Percentiles rank a stretch among this genome's conserved stretches.
phyloP scores from a whole-genome alignment of 92 coral and sea anemone species.

The Siderastrea siderea region DNA sequence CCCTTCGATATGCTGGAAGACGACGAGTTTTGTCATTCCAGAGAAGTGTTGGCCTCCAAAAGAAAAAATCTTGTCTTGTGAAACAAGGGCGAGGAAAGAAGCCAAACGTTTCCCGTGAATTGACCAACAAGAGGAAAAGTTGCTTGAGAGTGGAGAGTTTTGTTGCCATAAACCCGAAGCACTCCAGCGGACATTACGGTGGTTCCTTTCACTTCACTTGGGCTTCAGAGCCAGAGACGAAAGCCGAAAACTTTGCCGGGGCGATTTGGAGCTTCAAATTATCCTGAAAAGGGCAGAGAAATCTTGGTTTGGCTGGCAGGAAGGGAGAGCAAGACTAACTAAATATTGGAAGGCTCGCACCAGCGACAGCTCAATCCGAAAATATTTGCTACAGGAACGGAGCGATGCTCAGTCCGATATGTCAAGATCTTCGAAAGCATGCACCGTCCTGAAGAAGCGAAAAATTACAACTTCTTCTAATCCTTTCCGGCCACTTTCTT shows the following conservation, averaged over 20 bases:
- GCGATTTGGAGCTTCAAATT: slow-evolving; percentile 29
- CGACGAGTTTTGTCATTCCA: too few species aligned
- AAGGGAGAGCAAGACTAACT: slow-evolving; percentile 47
- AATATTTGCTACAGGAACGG: slow-evolving; percentile 51
- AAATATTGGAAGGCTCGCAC: slow-evolving; percentile 25
- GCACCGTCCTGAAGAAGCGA: slow-evolving; percentile 65
- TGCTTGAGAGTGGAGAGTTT: slow-evolving; percentile 34
- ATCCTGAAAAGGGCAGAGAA: slow-evolving; percentile 44
- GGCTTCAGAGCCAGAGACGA: too few species aligned
- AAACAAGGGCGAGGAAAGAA: slow-evolving; percentile 54
- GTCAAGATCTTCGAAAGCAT: slow-evolving; percentile 55
- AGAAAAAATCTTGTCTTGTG: slow-evolving; percentile 24
- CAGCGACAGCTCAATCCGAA: neutral
- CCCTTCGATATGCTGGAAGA: neutral
- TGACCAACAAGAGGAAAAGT: slow-evolving; percentile 31
- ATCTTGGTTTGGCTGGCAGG: slow-evolving; percentile 27
- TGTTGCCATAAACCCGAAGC: slow-evolving; percentile 23
- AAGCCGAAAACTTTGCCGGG: slow-evolving; percentile 44
- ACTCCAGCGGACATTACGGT: slow-evolving; percentile 24
- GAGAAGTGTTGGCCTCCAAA: too few species aligned
- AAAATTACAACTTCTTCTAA: slow-evolving; percentile 11
- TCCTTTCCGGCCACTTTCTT: slow-evolving; percentile 41
- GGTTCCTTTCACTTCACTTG: too few species aligned
- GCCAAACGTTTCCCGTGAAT: slow-evolving; percentile 47
- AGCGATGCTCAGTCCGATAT: slow-evolving; percentile 56